A percentile compares a stretch with the other conserved stretches of the same genome.
phyloP scores from a whole-genome alignment of 2,888 invertebrate species.

The Cerceris rybyensis region DNA sequence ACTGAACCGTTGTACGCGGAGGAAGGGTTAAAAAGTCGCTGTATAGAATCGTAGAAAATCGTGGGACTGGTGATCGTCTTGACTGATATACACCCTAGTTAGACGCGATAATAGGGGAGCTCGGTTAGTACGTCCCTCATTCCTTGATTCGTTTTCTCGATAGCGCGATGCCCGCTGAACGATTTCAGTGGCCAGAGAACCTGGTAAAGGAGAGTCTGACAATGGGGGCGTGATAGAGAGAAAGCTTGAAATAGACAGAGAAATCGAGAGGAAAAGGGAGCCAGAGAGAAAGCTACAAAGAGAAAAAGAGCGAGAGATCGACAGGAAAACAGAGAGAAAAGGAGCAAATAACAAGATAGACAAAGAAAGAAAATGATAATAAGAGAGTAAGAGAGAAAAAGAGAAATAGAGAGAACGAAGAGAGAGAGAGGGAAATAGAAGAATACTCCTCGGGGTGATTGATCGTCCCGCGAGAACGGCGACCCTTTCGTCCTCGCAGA shows the following conservation, averaged over 20 bases:
- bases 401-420: background rate
- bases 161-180: conserved; percentile 39
- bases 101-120: conserved; percentile 2
- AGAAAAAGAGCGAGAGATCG: background rate
- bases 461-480: conserved; percentile 64
- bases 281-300: background rate
- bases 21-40: background rate
- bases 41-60: background rate
- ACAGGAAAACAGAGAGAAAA: background rate
- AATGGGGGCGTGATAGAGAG: too few species aligned
- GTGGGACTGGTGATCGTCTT: background rate
- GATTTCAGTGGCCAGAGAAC: conserved; percentile 33
- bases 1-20: background rate
- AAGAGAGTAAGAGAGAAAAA: background rate
- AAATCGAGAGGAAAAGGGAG: too few species aligned
- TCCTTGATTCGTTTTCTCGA: conserved; percentile 34
- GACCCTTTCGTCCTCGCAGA: conserved; percentile 48
- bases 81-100: conserved; percentile 1
- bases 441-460: conserved; percentile 58
- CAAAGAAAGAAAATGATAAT: background rate
- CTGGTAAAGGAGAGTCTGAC: too few species aligned
- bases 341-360: background rate
- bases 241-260: too few species aligned
- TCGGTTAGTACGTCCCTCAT: conserved; percentile 5
- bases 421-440: conserved; percentile 21